A percentile compares a stretch with the other conserved stretches of the same genome.
Evolutionary conservation across 2,113 vertebrate genomes (phyloP).

Genomic region (Girardinichthys multiradiatus): DNA sequence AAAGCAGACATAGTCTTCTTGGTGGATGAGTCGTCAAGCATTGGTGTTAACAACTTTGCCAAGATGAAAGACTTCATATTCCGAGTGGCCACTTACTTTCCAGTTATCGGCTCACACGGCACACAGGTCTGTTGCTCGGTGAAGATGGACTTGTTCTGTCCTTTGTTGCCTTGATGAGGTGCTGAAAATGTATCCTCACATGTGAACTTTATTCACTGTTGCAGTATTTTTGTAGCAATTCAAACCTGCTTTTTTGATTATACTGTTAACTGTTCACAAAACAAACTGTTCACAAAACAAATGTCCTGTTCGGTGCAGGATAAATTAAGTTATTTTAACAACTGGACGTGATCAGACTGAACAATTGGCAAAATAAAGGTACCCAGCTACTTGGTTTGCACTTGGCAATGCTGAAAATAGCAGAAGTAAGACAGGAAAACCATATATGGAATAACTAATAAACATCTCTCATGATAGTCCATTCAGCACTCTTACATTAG

Average conservation of each 20-base stretch:
- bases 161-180: background rate
- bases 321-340: slow-evolving; percentile 17
- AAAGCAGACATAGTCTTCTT: slow-evolving; percentile 88
- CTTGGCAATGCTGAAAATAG: too few species aligned
- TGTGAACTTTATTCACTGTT: background rate
- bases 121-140: slow-evolving; percentile 78
- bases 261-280: slow-evolving; percentile 12
- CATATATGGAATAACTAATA: background rate
- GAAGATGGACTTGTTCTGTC: background rate
- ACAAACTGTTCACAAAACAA: slow-evolving; percentile 10
- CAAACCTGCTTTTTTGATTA: background rate
- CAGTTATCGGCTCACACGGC: slow-evolving; percentile 83
- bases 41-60: slow-evolving; percentile 86
- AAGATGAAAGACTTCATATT: slow-evolving; percentile 92
- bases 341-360: background rate
- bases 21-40: slow-evolving; percentile 91
- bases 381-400: too few species aligned
- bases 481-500: background rate
- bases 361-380: slow-evolving; percentile 11
- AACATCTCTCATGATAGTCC: background rate
- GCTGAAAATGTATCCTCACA: background rate
- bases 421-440: background rate
- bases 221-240: slow-evolving; percentile 1
- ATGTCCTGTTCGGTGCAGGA: background rate
- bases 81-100: slow-evolving; percentile 87